Conservation (phyloP, 2,888 invertebrate species). For the Dasysyrphus albostriatus region DNA sequence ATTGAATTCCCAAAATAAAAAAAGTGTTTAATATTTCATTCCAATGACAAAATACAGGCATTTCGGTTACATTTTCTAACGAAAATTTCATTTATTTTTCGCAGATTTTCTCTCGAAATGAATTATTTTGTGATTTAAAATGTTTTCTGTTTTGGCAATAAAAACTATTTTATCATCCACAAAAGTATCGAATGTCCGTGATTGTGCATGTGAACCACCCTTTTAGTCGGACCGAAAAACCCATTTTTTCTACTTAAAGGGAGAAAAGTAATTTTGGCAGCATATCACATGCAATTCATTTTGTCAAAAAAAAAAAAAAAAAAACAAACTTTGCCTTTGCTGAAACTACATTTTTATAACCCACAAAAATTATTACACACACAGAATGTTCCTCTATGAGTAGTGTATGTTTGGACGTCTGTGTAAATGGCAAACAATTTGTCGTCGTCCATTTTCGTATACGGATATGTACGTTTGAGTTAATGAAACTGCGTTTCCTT, state of each 20-base stretch:
- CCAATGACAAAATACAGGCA: background rate
- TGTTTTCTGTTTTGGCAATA: slow-evolving; percentile 19
- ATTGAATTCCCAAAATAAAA: slow-evolving; percentile 4
- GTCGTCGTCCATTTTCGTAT: slow-evolving; percentile 11
- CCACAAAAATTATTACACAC: slow-evolving; percentile 32
- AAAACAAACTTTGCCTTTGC: slow-evolving; percentile 7
- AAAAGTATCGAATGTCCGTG: background rate
- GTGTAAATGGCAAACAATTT: slow-evolving; percentile 20
- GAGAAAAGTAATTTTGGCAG: slow-evolving; percentile 33
- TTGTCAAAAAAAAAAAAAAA: background rate
- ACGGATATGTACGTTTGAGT: background rate
- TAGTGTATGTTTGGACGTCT: background rate
- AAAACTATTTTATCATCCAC: slow-evolving; percentile 8
- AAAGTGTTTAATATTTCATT: slow-evolving; percentile 21
- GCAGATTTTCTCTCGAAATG: background rate
- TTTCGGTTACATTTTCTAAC: background rate
- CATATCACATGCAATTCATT: slow-evolving; percentile 30
- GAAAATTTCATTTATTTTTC: background rate
- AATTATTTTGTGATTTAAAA: slow-evolving; percentile 6
- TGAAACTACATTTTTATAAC: slow-evolving; percentile 32
- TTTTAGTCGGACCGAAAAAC: background rate
- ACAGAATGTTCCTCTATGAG: background rate
- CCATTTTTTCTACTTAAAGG: slow-evolving; percentile 8
- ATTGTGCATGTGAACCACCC: background rate
- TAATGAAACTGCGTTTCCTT: slow-evolving; percentile 31